Evolutionary conservation across 2,888 invertebrate genomes (phyloP).

Genomic region (Sipha maydis): DNA sequence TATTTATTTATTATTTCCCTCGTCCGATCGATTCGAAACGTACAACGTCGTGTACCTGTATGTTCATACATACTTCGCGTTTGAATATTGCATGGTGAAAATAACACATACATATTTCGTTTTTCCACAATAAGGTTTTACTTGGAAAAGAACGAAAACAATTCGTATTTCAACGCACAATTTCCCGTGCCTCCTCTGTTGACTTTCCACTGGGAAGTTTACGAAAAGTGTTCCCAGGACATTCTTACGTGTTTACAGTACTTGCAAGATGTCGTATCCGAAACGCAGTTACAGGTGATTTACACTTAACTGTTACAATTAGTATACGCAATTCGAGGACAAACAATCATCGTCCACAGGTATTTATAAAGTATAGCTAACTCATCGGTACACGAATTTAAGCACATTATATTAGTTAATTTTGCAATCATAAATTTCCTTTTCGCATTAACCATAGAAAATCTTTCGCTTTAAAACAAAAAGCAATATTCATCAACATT

Average conservation of each 20-base stretch:
- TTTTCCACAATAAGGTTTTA: constrained; percentile 47
- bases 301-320: background rate
- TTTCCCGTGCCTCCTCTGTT: constrained; percentile 73
- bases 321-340: no score
- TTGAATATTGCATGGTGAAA: background rate
- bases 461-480: no score
- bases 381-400: no score
- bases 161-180: constrained; percentile 66
- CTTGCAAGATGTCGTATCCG: constrained; percentile 68
- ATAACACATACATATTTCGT: background rate
- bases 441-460: no score
- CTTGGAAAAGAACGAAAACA: constrained; percentile 24
- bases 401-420: no score
- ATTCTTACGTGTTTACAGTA: constrained; percentile 73
- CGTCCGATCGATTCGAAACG: no score
- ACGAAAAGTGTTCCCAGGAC: constrained; percentile 66
- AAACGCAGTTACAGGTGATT: constrained; percentile 67
- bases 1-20: no score
- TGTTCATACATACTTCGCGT: background rate
- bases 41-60: no score
- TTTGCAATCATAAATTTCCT: no score
- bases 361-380: no score
- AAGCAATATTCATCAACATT: no score
- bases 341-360: no score
- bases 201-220: constrained; percentile 74